phyloP scores from a whole-genome alignment of 2,113 vertebrate species.

The Macquaria ambigua region DNA sequence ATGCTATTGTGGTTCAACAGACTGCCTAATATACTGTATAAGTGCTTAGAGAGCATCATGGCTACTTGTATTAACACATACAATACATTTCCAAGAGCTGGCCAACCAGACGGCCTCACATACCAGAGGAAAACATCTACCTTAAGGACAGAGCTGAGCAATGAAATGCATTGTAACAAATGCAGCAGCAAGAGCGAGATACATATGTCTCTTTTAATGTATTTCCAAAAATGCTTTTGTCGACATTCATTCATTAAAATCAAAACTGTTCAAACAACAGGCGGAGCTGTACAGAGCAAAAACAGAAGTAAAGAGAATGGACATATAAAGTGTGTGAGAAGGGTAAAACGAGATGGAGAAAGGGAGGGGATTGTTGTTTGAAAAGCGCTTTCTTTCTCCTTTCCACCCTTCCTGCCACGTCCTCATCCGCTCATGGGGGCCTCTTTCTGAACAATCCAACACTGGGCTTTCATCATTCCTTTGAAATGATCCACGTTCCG shows the following conservation, averaged over 20 bases:
- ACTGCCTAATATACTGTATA: no score
- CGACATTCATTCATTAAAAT: conserved; percentile 40
- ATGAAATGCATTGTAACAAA: conserved; percentile 47
- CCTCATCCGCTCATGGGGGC: conserved; percentile 72
- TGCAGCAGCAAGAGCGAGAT: conserved; percentile 29
- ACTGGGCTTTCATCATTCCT: conserved; percentile 78
- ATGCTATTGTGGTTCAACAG: not conserved
- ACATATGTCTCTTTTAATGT: conserved; percentile 59
- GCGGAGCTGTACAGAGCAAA: conserved; percentile 41
- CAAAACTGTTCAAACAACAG: conserved; percentile 60
- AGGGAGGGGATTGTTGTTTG: conserved; percentile 62
- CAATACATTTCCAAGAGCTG: not conserved
- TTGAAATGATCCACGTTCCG: conserved; percentile 75
- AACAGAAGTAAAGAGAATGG: conserved; percentile 38
- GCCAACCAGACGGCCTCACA: not conserved
- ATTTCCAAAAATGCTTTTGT: conserved; percentile 63
- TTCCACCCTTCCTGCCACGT: conserved; percentile 74
- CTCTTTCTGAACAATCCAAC: conserved; percentile 83
- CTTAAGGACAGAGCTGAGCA: conserved; percentile 11
- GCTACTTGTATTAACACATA: not conserved
- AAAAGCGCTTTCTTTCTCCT: conserved; percentile 71
- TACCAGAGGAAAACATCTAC: conserved; percentile 17
- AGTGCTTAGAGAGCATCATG: not conserved
- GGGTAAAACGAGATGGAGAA: conserved; percentile 54
- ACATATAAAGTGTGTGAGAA: conserved; percentile 49